Evolutionary conservation across 2,888 invertebrate species (phyloP), one percentile per base, ranked within the genome.

Genomic region (Junonia oenone): DNA sequence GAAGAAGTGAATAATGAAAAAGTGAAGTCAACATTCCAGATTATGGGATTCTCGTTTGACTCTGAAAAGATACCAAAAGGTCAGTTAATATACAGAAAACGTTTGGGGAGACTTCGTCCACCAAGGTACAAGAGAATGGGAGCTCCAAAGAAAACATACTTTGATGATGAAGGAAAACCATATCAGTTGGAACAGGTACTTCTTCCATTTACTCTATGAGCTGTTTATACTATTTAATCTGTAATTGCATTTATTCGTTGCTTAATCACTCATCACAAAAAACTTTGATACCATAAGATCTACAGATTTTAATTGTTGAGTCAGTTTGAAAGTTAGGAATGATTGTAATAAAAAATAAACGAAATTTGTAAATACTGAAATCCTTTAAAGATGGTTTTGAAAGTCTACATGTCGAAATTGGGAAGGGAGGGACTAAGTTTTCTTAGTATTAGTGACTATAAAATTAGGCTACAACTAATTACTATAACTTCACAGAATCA

Each of bases 111-210:
- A 59, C 87, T 94, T 60, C 83, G 91, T 13, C 84, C 90, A 0
- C 87, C 85, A 0, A 75, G 89, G 33, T 75, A 81, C 51, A 85
- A 81, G 65, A 79, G 76, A 49, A 74, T 73, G 38, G 68, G 67
- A 1, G 62, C 51, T 0, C 80, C 91, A 6, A 92, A 85, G 66
- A 94, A 94, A 70, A 92, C 91, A 9, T 92, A 92, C 65, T 94
- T 93, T 65, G 93, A 94, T 70, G 93, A 94, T 45, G 93, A 94
- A 63, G 94, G 93, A 0, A 92, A 92, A 62, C 82, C 91, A 2
- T 81, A 76, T 53, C 74, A 78, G 48, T 69, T 81, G 40, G 75
- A 79, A 38, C 75, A 78, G 75, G 85, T 85, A 33, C 2, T 11
- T 29, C 11, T 27, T 8, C 8, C 27, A 11, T 8, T 2, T 11